phyloP scores from a whole-genome alignment of 2,113 vertebrate genomes.

The Dolichotis patagonum region DNA sequence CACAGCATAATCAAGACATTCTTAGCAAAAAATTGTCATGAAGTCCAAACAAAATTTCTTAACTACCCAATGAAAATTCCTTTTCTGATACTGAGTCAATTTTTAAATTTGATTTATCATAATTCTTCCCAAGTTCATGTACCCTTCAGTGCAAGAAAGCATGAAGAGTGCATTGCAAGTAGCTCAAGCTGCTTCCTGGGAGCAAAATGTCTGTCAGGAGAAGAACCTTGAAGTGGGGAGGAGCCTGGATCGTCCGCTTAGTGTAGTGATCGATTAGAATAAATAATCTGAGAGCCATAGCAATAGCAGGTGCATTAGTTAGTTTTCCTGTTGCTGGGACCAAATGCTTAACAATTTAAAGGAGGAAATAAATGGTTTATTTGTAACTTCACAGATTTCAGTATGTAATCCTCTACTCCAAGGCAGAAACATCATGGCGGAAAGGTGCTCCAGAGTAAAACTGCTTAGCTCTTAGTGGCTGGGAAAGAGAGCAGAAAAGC shows the following conservation, averaged over 20 bases:
- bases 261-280: background rate
- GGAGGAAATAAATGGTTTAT: background rate
- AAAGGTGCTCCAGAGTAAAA: background rate
- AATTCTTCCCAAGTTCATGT: background rate
- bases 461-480: too few relatives aligned
- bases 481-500: background rate
- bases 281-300: background rate
- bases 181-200: background rate
- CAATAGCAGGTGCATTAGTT: background rate
- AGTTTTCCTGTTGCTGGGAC: background rate
- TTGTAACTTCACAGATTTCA: background rate
- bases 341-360: background rate
- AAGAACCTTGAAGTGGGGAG: background rate
- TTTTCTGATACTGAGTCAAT: background rate
- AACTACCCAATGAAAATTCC: slow-evolving; percentile 19
- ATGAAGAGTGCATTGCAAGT: background rate
- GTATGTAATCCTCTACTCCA: background rate
- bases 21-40: slow-evolving; percentile 20
- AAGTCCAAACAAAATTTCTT: slow-evolving; percentile 13
- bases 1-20: background rate
- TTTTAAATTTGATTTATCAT: background rate
- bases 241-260: background rate
- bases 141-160: background rate
- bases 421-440: background rate
- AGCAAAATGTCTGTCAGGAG: background rate